These are phyloP conservation scores for Gila orcuttii DNA, from an alignment of 2,113 vertebrate species.

Conservation along the genomic window DNA sequence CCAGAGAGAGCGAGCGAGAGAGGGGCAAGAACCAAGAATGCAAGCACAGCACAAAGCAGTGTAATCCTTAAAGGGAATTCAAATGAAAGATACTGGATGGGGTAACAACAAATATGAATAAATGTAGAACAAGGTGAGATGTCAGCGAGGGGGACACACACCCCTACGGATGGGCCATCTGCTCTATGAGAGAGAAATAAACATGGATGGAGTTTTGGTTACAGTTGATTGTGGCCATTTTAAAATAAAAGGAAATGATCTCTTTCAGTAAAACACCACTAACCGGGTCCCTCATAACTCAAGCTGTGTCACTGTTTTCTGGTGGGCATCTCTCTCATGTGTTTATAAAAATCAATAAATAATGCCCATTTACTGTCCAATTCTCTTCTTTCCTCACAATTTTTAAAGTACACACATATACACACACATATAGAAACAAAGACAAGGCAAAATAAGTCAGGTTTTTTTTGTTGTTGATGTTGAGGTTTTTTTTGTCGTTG, in stretches of 20 bases:
- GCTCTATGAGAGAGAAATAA: slow-evolving; percentile 29
- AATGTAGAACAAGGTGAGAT: slow-evolving; percentile 12
- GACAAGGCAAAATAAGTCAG: neutral
- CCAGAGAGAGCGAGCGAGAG: neutral
- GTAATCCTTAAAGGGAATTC: slow-evolving; percentile 17
- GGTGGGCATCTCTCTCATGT: no score
- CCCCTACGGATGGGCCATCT: slow-evolving; percentile 42
- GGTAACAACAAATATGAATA: neutral
- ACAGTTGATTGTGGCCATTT: neutral
- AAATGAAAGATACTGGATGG: neutral
- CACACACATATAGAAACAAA: neutral
- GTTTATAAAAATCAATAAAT: neutral
- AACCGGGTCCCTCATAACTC: no score
- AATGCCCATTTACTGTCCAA: neutral
- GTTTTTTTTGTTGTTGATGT: neutral
- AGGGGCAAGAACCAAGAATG: slow-evolving; percentile 17
- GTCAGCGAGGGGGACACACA: slow-evolving; percentile 25
- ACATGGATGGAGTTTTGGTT: neutral
- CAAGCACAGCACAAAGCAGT: slow-evolving; percentile 39
- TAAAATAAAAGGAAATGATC: neutral
- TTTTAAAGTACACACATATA: neutral
- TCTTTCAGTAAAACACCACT: neutral
- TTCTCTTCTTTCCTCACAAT: neutral
- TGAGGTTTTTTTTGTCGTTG: neutral
- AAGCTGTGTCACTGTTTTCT: neutral